Evolutionary conservation across 2,888 invertebrate genomes (phyloP).

Genomic region (Chymomyza caudatula): DNA sequence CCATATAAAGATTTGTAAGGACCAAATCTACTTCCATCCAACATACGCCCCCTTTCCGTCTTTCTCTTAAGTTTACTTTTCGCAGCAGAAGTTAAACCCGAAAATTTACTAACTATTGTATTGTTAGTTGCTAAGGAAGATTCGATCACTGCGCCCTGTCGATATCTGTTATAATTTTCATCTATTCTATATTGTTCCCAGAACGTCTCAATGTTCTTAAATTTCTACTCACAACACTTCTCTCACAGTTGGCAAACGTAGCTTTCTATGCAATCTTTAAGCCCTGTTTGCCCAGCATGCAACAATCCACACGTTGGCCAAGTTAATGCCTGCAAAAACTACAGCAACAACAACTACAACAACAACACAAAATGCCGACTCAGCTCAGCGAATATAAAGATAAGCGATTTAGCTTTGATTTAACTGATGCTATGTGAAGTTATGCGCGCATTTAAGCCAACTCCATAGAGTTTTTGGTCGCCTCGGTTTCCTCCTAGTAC

Average conservation of each 20-base stretch:
- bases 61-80: too few relatives aligned
- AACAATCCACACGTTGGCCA: conserved; percentile 51
- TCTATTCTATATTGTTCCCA: too few relatives aligned
- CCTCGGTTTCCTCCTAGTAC: conserved; percentile 3
- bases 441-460: conserved; percentile 47
- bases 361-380: conserved; percentile 53
- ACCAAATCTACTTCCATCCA: too few relatives aligned
- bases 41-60: too few relatives aligned
- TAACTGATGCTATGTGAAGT: conserved; percentile 72
- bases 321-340: conserved; percentile 5
- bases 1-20: too few relatives aligned
- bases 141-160: too few relatives aligned
- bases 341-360: conserved; percentile 28
- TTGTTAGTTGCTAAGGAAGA: too few relatives aligned
- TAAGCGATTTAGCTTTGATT: conserved; percentile 67
- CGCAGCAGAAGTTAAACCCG: too few relatives aligned
- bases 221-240: background rate
- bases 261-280: background rate
- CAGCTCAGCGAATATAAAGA: conserved; percentile 44
- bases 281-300: conserved; percentile 19
- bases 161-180: too few relatives aligned
- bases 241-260: background rate
- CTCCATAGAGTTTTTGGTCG: conserved; percentile 4
- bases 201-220: too few relatives aligned
- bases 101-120: too few relatives aligned